A percentile compares a stretch with the other conserved stretches of the same genome.
Evolutionary conservation across 2,797 vertebrate genomes (phyloP).

Genomic region (Nyctalus aviator): DNA sequence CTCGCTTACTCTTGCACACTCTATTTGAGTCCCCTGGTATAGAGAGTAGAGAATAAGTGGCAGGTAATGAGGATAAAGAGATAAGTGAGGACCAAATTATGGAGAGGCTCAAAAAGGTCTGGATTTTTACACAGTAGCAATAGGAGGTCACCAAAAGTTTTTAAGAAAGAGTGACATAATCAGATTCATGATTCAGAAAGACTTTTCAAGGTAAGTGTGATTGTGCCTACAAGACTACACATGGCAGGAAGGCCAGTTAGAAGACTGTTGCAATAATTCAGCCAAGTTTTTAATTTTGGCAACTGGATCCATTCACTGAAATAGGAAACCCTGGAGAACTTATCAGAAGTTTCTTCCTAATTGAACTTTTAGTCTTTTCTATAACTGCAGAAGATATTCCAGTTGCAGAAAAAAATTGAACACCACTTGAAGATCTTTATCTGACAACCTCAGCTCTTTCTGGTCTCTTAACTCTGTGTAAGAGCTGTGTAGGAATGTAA

Average conservation of each 20-base stretch:
- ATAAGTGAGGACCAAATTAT: background rate
- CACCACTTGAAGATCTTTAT: constrained; percentile 16
- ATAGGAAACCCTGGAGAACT: background rate
- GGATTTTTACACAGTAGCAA: background rate
- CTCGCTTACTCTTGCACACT: background rate
- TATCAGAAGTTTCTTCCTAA: background rate
- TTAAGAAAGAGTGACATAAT: background rate
- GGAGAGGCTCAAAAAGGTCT: background rate
- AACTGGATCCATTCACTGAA: background rate
- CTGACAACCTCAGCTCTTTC: constrained; percentile 1
- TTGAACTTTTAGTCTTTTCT: background rate
- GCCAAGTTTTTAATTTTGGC: background rate
- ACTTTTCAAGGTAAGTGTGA: background rate
- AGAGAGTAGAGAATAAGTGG: background rate
- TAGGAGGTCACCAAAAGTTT: background rate
- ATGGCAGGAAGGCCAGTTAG: background rate
- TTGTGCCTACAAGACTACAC: constrained; percentile 1
- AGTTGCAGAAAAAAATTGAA: background rate
- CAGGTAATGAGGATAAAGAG: background rate
- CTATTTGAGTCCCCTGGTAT: background rate
- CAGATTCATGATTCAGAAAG: constrained; percentile 34
- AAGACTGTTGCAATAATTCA: background rate
- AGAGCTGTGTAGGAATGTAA: background rate
- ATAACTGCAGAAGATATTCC: background rate
- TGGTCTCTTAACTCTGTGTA: background rate